Evolutionary conservation across 92 coral and sea anemone species (phyloP), one percentile per base, ranked within the genome.

Genomic region (Paragorgia papillata): DNA sequence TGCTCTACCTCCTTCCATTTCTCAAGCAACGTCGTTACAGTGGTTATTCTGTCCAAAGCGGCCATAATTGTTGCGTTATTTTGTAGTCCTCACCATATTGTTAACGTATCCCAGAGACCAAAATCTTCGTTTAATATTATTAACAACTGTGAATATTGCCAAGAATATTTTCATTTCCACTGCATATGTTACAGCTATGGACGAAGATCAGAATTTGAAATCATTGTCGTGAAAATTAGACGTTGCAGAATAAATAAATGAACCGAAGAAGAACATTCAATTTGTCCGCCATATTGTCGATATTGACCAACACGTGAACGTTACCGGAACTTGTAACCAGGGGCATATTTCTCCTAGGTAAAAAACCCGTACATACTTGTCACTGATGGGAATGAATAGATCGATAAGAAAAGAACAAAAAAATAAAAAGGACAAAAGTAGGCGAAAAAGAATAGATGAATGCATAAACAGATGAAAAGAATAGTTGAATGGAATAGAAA

Each of bases 1-100:
- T 90, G 91, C 39, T 95, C 97, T n/a, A 87, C 91, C 63, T 82
- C 86, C 57, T 86, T 82, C 99, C 97, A 95, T 64, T 62, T 82
- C 30, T 88, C 97, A 24, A 95, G 84, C 65, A 95, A 85, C 25
- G 53, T 43, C 53, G 80, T 84, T 4, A 95, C 66, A 58, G 82
- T 96, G 20, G 77, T 69, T 21, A 90, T 81, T 22, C 95, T 87
- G 34, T 91, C 97, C 32, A 95, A 75, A 0, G 95, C 97, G 50
- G 97, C 90, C 97, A 94, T 93, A 6, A 15, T 6, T 7, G 53
- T 2, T 46, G 53, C 12, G 53, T 7, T 46, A 46, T 46, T 7
- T 2, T 6, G 12, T 46, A 2, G 9, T 15, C 53, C 15, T 2
- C 6, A 37, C 10, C 43, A 10, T 4, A 37, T n/a, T n/a, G n/a